Conservation (phyloP, 2,888 invertebrate genomes). For the Platycheirus albimanus region DNA sequence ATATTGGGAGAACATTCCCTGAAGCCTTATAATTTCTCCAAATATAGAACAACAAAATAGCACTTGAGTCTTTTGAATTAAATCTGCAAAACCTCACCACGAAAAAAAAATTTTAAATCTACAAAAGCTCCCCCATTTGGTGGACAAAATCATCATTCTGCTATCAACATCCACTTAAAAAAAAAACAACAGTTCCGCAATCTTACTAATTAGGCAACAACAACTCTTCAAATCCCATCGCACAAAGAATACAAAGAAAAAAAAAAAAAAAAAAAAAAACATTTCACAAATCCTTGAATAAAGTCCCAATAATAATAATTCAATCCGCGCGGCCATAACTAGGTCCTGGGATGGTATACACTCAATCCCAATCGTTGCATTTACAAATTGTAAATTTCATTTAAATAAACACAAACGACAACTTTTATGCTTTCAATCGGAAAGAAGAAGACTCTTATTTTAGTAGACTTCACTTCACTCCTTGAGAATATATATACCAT, state of each 20-base stretch:
- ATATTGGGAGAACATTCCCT: too few species aligned
- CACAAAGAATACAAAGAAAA: too few species aligned
- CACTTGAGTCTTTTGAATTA: too few species aligned
- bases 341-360: not conserved
- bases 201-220: slow-evolving; percentile 47
- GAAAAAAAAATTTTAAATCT: too few species aligned
- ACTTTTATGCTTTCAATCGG: slow-evolving; percentile 63
- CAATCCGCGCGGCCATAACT: slow-evolving; percentile 6
- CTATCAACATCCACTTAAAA: too few species aligned
- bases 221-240: not conserved
- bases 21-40: too few species aligned
- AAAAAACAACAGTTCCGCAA: too few species aligned
- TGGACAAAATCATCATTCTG: too few species aligned
- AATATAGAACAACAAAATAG: too few species aligned
- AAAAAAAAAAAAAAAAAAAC: slow-evolving; percentile 3
- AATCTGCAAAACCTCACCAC: too few species aligned
- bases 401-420: slow-evolving; percentile 70
- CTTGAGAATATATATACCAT: not conserved
- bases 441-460: slow-evolving; percentile 44
- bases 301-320: slow-evolving; percentile 29
- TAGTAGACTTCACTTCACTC: slow-evolving; percentile 17
- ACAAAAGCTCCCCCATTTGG: too few species aligned
- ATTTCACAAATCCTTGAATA: slow-evolving; percentile 31
- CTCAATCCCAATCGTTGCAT: slow-evolving; percentile 49
- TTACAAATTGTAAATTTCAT: slow-evolving; percentile 66